Evolutionary conservation across 2,888 invertebrate species (phyloP), one percentile per base, ranked within the genome.

Genomic region (Drosophila kuntzei): DNA sequence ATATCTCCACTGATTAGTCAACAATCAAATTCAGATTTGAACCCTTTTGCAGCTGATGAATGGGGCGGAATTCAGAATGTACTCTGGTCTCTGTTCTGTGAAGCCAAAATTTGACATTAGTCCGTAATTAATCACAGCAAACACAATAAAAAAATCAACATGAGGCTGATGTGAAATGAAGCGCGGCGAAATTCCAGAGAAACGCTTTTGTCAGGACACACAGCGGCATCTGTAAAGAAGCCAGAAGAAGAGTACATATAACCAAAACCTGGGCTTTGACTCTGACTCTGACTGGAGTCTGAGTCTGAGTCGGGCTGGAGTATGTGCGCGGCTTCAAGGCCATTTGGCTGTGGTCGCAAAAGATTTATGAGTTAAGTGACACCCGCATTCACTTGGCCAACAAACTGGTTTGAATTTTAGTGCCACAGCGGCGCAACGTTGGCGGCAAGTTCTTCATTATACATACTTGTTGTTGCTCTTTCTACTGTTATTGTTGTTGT

Each of bases 341-440:
- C 76, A 69, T 70, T 58, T 39, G 53, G 59, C 54, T 64, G 71
- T 58, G 61, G 61, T 46, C 69, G 47, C 54, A 66, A 12, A 74
- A 86, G 88, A 85, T 85, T 85, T 86, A 88, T 88, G 85, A 74
- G 79, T 71, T 62, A 69, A 83, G 87, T 80, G 84, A 83, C 88
- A 84, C 84, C 81, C 81, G 83, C 83, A 79, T 79, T 76, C 69
- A 79, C 76, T 74, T 74, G 67, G 68, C 62, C 68, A 55, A 65
- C 71, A 86, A 88, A 88, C 85, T 71, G 76, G 85, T 85, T 85
- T 64, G 54, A 57, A 50, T 37, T 62, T 63, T 66, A 43, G 51
- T 46, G 57, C 34, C 49, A 29, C 34, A 41, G 25, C 60, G 9
- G 32, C 27, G 34, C 59, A 54, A 61, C 57, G 74, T 65, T 69